Base-by-base conservation (phyloP, 1,140 invertebrate genomes). In the Bombus huntii region DNA sequence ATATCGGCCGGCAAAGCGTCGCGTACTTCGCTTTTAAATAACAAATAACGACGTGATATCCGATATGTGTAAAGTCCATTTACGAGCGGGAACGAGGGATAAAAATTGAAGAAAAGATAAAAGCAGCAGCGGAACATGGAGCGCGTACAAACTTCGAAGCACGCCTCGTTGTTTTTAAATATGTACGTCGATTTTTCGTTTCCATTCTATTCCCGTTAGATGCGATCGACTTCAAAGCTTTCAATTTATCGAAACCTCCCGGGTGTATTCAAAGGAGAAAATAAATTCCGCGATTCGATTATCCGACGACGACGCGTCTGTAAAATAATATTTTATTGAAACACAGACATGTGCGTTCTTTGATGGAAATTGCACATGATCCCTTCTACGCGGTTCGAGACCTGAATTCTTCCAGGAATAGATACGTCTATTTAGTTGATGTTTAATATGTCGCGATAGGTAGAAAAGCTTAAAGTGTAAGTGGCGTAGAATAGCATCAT, bases 201-300 rank as follows among this genome's bases (percentile, higher is more conserved):
- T 31, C 37, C 37, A 77, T 42, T 31, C 57, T 28, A 12, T 28
- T n/a, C 75, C 15, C 18, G 59, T 77, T 37, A 39, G 74, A 62
- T 15, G 37, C 59, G 3, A 25, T 65, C 28, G 75, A 62, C 57
- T 65, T 39, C 31, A 15, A 76, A 57, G 75, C n/a, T 78, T 78
- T 65, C 75, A 65, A 78, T 78, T 42, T 42, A 65, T 78, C 37
- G 75, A 65, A 77, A 65, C 25, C 34, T 34, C 59, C 42, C 57
- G 37, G 37, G 71, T 31, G 39, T 39, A 62, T 59, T 77, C 75
- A 9, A 65, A n/a, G 75, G 13, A 62, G 15, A 44, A n/a, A 42
- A 65, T 37, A 42, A 53, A 65, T 65, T 42, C 37, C 42, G 5
- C 22, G 37, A 44, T 66, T 62, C 74, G 31, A 76, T 76, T 62